These are phyloP conservation scores for Eumerus sabulonum DNA, from an alignment of 2,888 invertebrate genomes.

Conservation along the genomic window DNA sequence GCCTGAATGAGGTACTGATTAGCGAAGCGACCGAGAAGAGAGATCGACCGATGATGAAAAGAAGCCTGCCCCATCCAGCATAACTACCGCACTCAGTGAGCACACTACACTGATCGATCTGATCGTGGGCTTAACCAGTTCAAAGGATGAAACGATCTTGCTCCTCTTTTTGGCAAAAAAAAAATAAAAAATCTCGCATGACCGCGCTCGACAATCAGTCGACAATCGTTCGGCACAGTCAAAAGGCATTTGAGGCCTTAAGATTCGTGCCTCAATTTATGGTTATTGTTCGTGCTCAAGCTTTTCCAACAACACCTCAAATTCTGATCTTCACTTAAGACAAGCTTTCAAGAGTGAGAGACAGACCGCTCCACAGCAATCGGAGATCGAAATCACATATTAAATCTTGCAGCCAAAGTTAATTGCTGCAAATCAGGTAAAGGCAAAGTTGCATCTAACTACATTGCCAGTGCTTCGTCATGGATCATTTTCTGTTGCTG, in stretches of 20 bases:
- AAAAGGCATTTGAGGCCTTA: constrained; percentile 44
- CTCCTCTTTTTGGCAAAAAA: neutral
- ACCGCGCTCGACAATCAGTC: constrained; percentile 21
- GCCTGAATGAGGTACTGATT: constrained; percentile 56
- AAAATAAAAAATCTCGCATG: constrained; percentile 46
- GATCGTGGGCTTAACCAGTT: constrained; percentile 43
- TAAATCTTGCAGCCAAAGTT: constrained; percentile 49
- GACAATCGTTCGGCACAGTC: constrained; percentile 14
- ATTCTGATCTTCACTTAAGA: constrained; percentile 46
- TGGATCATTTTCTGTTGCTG: constrained; percentile 54
- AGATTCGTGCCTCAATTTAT: constrained; percentile 66
- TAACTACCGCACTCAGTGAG: constrained; percentile 37
- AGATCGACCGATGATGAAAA: neutral
- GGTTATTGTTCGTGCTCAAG: constrained; percentile 56
- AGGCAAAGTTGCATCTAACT: constrained; percentile 29
- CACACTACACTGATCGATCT: constrained; percentile 58
- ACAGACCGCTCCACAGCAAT: constrained; percentile 21
- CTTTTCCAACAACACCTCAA: constrained; percentile 15
- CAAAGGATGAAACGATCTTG: constrained; percentile 1
- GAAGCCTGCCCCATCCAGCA: too few relatives aligned
- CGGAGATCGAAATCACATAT: constrained; percentile 52
- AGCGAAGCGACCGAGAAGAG: constrained; percentile 43
- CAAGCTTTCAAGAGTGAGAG: constrained; percentile 48
- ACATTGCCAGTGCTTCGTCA: constrained; percentile 42
- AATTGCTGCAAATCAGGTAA: constrained; percentile 60